These are phyloP conservation scores for Casuarius casuarius DNA, from an alignment of 2,113 vertebrate genomes.

Conservation along the genomic window DNA sequence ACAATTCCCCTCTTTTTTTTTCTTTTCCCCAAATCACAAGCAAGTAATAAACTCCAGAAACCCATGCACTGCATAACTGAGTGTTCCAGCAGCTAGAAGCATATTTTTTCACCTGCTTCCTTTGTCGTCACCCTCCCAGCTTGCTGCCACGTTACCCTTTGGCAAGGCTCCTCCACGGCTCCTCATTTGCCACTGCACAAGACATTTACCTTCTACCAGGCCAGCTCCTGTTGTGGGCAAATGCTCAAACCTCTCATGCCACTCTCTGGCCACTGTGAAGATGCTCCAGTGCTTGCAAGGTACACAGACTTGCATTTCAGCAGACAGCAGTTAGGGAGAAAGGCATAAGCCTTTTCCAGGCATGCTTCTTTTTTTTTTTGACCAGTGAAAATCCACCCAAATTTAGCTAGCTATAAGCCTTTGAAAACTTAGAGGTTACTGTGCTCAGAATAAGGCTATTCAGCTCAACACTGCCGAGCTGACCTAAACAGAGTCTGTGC, in stretches of 20 bases:
- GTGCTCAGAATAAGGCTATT: neutral
- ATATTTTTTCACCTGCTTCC: neutral
- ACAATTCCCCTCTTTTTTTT: neutral
- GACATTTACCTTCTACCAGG: neutral
- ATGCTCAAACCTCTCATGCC: neutral
- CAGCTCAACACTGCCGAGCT: neutral
- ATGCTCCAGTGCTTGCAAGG: neutral
- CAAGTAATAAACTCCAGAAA: neutral
- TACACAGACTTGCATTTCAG: neutral
- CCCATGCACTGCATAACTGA: neutral
- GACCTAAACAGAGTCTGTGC: neutral
- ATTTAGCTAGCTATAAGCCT: neutral
- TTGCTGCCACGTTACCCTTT: neutral
- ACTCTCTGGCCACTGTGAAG: neutral
- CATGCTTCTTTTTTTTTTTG: neutral
- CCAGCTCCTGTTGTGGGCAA: neutral
- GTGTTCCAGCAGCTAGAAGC: neutral
- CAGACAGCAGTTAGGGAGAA: neutral
- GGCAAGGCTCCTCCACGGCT: neutral
- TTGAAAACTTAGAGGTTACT: neutral
- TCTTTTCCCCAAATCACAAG: neutral
- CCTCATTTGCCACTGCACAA: neutral
- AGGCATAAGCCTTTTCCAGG: neutral
- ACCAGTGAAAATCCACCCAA: neutral
- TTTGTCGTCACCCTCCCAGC: neutral